Evolutionary conservation across 2,888 invertebrate genomes (phyloP), one percentile per base, ranked within the genome.

Genomic region (Abscondita cerata): DNA sequence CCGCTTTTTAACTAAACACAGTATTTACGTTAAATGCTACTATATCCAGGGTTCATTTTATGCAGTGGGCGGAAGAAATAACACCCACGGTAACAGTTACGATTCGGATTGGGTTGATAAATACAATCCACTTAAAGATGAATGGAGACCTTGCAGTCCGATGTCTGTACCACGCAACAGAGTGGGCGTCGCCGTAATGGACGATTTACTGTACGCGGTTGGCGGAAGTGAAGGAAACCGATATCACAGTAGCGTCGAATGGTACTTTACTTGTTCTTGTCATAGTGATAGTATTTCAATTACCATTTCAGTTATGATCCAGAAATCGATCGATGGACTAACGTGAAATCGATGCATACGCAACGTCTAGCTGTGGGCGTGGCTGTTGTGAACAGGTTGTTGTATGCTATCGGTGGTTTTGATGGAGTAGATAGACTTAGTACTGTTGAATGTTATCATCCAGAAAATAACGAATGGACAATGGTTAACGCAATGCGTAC

Each of bases 101-200:
- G 92, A 92, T 80, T 92, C 92, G 47, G 92, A 92, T 78, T 93
- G 92, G 92, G 92, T 96, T 33, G 94, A 94, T 78, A 84, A 86
- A 69, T 96, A 94, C 80, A 94, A 95, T 82, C 95, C 96, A 0
- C 84, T 89, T 20, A 87, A 87, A 18, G 95, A 95, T 77, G 86
- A 88, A 69, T 96, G 96, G 96, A 83, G 92, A 20, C 89, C 93
- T 0, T 93, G 95, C 78, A 89, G 86, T 75, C 92, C 93, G 1
- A 92, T 96, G 95, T 89, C 92, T 9, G 89, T 91, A 46, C 91
- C 95, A 0, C 83, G 96, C 48, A 95, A 95, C 79, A 85, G 96
- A 73, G 91, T 95, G 15, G 96, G 96, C 5, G 95, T 95, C 2
- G 95, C 94, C n/a, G 95, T 95, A 8, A 92, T 96, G 89, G 96